phyloP scores from a whole-genome alignment of 2,113 vertebrate genomes.

The Petrocephalus microphthalmus region DNA sequence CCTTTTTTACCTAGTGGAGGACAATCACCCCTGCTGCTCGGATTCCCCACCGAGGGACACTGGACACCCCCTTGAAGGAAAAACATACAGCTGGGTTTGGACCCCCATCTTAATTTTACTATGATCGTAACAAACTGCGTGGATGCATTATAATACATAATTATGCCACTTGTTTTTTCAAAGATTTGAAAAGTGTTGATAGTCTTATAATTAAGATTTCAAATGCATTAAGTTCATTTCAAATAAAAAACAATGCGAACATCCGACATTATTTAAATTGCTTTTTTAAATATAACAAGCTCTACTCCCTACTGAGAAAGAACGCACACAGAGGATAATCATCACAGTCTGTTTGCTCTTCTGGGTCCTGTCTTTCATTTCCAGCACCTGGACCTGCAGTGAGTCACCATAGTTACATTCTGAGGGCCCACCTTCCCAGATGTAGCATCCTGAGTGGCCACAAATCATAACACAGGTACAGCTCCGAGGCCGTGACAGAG shows the following conservation, averaged over 20 bases:
- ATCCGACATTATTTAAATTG: neutral
- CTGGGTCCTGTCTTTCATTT: neutral
- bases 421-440: neutral
- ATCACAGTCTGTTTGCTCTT: neutral
- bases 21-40: neutral
- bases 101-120: neutral
- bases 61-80: neutral
- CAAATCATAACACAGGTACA: neutral
- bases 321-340: neutral
- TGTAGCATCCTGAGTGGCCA: neutral
- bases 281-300: neutral
- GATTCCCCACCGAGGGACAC: neutral
- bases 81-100: neutral
- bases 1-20: slow-evolving; percentile 16
- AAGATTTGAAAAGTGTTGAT: slow-evolving; percentile 1
- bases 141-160: slow-evolving; percentile 15
- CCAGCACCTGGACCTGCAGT: neutral
- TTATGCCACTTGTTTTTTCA: slow-evolving; percentile 16
- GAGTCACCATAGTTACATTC: neutral
- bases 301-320: neutral
- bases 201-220: slow-evolving; percentile 9
- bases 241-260: neutral
- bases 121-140: neutral
- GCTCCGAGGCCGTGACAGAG: neutral
- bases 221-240: slow-evolving; percentile 10